These are phyloP conservation scores for Platyscapa corneri DNA, from an alignment of 1,140 invertebrate species.

Conservation along the genomic window DNA sequence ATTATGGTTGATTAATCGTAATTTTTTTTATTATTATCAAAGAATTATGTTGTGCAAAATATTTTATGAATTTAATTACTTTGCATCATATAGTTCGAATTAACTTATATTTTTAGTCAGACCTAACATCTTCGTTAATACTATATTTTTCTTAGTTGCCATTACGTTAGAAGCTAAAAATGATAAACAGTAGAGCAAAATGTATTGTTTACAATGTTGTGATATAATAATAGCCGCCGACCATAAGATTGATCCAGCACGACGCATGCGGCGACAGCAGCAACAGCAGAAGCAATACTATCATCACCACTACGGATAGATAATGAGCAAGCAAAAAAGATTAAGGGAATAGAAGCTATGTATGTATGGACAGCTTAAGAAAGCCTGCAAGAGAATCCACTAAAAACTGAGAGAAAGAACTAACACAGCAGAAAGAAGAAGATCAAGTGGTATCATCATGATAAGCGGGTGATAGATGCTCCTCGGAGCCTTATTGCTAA, in stretches of 20 bases:
- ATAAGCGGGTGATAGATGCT: conserved; percentile 76
- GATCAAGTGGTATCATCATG: conserved; percentile 74
- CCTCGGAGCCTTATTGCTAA: conserved; percentile 64
- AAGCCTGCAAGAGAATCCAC: neutral
- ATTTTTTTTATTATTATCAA: too few relatives aligned
- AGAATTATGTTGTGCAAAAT: too few relatives aligned
- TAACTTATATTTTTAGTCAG: too few relatives aligned
- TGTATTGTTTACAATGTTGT: neutral
- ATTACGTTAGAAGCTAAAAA: neutral
- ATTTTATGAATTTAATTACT: too few relatives aligned
- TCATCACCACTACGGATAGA: neutral
- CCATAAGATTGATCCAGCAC: neutral
- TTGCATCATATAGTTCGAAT: too few relatives aligned
- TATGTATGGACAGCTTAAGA: neutral
- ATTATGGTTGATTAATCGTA: too few relatives aligned
- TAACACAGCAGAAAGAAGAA: conserved; percentile 33
- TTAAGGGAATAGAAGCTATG: conserved; percentile 23
- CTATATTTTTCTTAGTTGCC: too few relatives aligned
- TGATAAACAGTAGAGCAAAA: neutral
- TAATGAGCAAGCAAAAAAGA: neutral
- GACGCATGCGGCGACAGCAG: neutral
- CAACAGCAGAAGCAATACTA: neutral
- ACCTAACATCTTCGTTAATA: too few relatives aligned
- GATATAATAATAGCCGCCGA: conserved; percentile 38
- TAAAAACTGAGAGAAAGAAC: neutral